Percentiles rank a stretch among this genome's conserved stretches.
These are phyloP conservation scores for Neosalanx taihuensis DNA, from an alignment of 2,797 vertebrate species.

Conservation along the genomic window DNA sequence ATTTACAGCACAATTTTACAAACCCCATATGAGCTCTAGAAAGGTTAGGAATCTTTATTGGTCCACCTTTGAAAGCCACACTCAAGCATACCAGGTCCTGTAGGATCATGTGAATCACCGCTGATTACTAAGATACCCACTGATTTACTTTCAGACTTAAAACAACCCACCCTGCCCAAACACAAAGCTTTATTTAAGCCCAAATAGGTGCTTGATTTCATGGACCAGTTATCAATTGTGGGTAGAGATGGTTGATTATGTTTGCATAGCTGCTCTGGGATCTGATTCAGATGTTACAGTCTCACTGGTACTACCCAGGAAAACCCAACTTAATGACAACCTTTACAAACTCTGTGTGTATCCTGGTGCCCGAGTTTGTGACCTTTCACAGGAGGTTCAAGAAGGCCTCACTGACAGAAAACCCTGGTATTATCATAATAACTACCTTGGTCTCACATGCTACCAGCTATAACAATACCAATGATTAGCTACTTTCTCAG, in stretches of 20 bases:
- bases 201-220: too few relatives aligned
- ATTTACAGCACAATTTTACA: too few relatives aligned
- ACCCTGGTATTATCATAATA: constrained; percentile 63
- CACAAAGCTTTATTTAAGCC: not conserved
- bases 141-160: too few relatives aligned
- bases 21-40: too few relatives aligned
- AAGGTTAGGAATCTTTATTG: too few relatives aligned
- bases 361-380: constrained; percentile 5
- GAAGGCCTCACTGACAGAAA: constrained; percentile 7
- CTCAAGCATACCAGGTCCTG: too few relatives aligned
- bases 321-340: constrained; percentile 40
- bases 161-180: too few relatives aligned
- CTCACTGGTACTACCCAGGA: not conserved
- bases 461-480: constrained; percentile 55
- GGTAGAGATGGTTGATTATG: not conserved
- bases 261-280: not conserved
- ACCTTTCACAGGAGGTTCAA: not conserved
- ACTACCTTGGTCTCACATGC: constrained; percentile 50
- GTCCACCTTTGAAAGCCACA: too few relatives aligned
- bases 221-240: constrained; percentile 7
- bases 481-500: too few relatives aligned
- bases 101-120: too few relatives aligned
- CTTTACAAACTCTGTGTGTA: not conserved
- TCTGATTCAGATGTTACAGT: not conserved
- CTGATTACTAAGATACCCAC: constrained; percentile 14